Evolutionary conservation across 2,113 vertebrate species (phyloP).

Genomic region (Dasypus novemcinctus): DNA sequence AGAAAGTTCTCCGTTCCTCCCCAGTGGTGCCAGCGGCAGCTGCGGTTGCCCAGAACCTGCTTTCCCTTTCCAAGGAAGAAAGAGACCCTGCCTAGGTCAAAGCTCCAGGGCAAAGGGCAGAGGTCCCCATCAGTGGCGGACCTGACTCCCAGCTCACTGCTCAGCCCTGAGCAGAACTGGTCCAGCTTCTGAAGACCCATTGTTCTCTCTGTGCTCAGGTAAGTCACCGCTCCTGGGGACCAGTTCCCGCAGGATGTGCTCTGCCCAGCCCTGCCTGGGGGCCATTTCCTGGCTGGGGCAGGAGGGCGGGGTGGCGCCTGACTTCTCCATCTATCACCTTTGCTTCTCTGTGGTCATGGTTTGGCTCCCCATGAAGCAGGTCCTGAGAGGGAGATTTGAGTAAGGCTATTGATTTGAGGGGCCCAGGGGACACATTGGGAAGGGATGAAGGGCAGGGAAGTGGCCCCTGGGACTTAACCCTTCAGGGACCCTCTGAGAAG

Average conservation of each 20-base stretch:
- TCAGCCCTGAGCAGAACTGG: fast-evolving
- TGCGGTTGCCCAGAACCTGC: fast-evolving
- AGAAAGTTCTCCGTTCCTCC: background rate
- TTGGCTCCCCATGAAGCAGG: background rate
- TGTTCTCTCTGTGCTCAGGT: background rate
- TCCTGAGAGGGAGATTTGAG: no score
- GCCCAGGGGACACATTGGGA: background rate
- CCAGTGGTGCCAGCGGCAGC: background rate
- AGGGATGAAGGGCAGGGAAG: background rate
- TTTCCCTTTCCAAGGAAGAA: background rate
- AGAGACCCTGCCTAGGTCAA: background rate
- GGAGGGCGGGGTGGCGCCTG: fast-evolving
- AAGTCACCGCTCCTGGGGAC: background rate
- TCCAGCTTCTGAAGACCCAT: background rate
- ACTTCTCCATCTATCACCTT: background rate
- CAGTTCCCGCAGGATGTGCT: no score
- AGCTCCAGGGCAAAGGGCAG: background rate
- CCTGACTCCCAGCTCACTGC: background rate
- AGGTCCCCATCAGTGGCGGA: fast-evolving
- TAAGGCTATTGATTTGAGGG: background rate
- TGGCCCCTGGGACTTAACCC: fast-evolving
- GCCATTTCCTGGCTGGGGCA: fast-evolving
- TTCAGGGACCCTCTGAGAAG: background rate
- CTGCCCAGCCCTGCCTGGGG: fast-evolving
- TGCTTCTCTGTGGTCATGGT: background rate